Evolutionary conservation across 2,797 vertebrate species (phyloP).

Genomic region (Delichon dasypus): DNA sequence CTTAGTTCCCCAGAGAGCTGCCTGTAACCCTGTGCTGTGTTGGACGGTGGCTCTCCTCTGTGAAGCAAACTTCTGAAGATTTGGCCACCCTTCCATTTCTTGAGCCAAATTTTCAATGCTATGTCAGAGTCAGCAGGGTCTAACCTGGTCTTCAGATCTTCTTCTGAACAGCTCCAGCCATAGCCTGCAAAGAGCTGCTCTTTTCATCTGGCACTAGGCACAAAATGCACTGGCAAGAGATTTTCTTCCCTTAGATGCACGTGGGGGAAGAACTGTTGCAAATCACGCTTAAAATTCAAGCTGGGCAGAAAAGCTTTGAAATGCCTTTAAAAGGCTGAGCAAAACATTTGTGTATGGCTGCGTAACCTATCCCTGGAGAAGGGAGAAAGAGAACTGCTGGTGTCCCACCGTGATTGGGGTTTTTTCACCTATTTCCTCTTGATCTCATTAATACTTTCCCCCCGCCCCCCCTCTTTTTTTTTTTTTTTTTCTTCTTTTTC

Average conservation of each 20-base stretch:
- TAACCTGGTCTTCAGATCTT: constrained; percentile 7
- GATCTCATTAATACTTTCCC: neutral
- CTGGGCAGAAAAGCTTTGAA: constrained; percentile 23
- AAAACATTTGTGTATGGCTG: constrained; percentile 2
- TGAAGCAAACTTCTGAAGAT: constrained; percentile 20
- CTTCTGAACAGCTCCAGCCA: neutral
- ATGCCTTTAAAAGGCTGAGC: constrained; percentile 32
- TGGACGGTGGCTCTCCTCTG: neutral
- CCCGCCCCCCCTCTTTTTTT: no score
- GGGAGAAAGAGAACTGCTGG: neutral
- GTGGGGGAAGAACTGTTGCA: neutral
- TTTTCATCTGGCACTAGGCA: neutral
- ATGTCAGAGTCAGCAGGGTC: neutral
- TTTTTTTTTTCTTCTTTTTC: no score
- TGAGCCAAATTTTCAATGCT: neutral
- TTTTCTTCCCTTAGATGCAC: neutral
- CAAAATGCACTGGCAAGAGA: neutral
- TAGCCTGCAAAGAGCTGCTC: neutral
- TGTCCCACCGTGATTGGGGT: neutral
- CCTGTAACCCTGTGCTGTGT: neutral
- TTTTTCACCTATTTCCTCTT: constrained; percentile 36
- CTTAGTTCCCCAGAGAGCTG: neutral
- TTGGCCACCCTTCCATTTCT: constrained; percentile 6
- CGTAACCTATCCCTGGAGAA: neutral
- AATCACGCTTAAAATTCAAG: constrained; percentile 50